Conservation (phyloP, 2,113 vertebrate species). For the Mugil cephalus region DNA sequence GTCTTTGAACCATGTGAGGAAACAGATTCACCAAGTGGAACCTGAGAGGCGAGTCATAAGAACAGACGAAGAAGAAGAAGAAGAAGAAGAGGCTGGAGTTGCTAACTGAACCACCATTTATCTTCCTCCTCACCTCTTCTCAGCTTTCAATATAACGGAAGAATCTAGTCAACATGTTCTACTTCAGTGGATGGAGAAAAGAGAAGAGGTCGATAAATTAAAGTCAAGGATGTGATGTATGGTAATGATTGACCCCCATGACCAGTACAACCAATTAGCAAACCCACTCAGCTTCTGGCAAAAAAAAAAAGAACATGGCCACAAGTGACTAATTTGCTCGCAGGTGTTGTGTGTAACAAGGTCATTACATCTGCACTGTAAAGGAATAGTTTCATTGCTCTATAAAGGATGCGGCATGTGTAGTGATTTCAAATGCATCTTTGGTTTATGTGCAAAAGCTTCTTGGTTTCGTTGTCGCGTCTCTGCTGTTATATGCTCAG, state of each 20-base stretch:
- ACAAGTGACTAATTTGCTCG: constrained; percentile 9
- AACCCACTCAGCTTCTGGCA: constrained; percentile 3
- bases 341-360: constrained; percentile 4
- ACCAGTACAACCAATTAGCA: constrained; percentile 4
- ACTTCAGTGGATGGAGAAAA: constrained; percentile 2
- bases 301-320: constrained; percentile 1
- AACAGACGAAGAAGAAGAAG: constrained; percentile 2
- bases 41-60: constrained; percentile 1
- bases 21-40: constrained; percentile 9
- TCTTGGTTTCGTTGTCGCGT: constrained; percentile 1
- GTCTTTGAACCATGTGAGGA: constrained; percentile 20
- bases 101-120: not conserved
- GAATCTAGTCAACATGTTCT: not conserved
- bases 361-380: constrained; percentile 21
- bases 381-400: constrained; percentile 17
- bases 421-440: not conserved
- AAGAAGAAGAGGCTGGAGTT: not conserved
- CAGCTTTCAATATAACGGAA: not conserved
- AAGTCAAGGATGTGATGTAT: constrained; percentile 6
- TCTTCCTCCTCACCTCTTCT: constrained; percentile 3
- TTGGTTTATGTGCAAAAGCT: not conserved
- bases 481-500: constrained; percentile 16
- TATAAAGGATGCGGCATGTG: not conserved
- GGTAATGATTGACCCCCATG: constrained; percentile 13
- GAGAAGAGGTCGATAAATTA: not conserved